A percentile compares a stretch with the other conserved stretches of the same genome.
These are phyloP conservation scores for Falco columbarius DNA, from an alignment of 2,797 vertebrate genomes.

Conservation along the genomic window DNA sequence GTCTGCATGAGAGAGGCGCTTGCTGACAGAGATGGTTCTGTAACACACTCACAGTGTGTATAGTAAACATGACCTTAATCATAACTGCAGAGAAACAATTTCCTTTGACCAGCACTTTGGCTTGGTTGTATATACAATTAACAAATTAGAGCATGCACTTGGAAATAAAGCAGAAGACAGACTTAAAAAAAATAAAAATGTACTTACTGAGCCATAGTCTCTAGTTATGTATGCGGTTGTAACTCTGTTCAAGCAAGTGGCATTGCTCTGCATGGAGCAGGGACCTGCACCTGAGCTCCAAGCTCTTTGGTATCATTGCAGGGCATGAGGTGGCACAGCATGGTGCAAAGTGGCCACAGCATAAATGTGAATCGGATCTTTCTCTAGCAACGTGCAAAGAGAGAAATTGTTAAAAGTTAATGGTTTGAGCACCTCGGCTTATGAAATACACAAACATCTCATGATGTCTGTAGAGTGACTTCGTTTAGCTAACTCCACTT, in stretches of 20 bases:
- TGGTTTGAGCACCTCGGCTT: neutral
- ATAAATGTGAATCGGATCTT: neutral
- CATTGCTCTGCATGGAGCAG: neutral
- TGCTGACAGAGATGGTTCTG: neutral
- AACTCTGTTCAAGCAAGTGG: neutral
- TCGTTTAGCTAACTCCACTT: constrained; percentile 1
- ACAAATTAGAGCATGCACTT: neutral
- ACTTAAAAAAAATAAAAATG: neutral
- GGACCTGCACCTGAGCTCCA: neutral
- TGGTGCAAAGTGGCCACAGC: neutral
- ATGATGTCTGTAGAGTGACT: neutral
- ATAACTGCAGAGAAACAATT: neutral
- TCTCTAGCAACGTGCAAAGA: neutral
- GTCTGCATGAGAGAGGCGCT: neutral
- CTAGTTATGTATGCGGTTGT: neutral
- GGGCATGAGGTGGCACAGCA: neutral
- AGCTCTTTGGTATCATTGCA: neutral
- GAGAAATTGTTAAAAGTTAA: neutral
- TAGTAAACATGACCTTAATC: neutral
- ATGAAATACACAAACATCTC: neutral
- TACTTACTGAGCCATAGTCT: neutral
- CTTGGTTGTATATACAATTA: neutral
- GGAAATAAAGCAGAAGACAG: neutral
- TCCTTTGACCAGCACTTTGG: neutral
- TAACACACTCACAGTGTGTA: neutral